phyloP scores from a whole-genome alignment of 2,113 vertebrate species.

The Probosciger aterrimus region DNA sequence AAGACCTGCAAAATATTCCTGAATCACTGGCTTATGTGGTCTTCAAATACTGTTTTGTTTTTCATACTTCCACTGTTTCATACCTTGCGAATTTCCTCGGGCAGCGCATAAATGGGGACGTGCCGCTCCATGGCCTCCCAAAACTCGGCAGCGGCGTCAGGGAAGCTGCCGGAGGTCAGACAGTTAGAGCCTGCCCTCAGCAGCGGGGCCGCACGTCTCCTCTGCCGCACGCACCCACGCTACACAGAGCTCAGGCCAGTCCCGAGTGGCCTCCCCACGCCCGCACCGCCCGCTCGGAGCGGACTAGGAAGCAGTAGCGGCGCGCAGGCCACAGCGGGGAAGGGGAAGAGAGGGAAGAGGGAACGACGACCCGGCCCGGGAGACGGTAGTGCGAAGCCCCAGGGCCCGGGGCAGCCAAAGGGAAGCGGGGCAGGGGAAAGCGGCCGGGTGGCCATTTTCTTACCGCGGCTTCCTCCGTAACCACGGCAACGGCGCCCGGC shows the following conservation, averaged over 20 bases:
- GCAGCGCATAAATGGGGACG: conserved; percentile 58
- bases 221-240: too few relatives aligned
- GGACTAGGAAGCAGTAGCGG: not conserved
- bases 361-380: not conserved
- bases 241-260: not conserved
- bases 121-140: conserved; percentile 65
- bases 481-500: not conserved
- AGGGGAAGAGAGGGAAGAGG: not conserved
- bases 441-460: not conserved
- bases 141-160: not conserved
- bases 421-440: not conserved
- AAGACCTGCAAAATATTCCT: not conserved
- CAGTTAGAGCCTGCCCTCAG: not conserved
- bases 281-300: not conserved
- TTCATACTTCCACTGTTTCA: not conserved
- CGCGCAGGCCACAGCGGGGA: not conserved
- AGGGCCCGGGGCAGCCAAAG: not conserved
- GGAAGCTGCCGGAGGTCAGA: not conserved
- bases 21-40: not conserved
- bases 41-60: rapidly evolving
- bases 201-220: not conserved
- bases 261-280: not conserved
- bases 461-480: not conserved
- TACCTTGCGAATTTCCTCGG: conserved; percentile 76
- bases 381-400: not conserved